These are phyloP conservation scores for Metalampra italica DNA, from an alignment of 2,888 invertebrate species.

Conservation along the genomic window DNA sequence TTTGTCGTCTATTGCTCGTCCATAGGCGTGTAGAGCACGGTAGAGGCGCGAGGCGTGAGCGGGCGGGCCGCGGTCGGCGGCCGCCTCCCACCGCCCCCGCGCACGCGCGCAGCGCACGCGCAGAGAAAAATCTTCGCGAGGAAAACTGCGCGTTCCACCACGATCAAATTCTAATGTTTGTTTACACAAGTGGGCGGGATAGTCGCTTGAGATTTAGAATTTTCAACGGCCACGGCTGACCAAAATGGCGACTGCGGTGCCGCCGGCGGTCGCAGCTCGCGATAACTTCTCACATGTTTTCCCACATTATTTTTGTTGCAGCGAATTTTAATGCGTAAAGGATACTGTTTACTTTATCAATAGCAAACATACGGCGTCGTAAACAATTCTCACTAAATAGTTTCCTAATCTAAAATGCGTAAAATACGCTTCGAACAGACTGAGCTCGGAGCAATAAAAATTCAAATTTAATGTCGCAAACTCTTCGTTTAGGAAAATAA, in stretches of 20 bases:
- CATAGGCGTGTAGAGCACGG: constrained; percentile 2
- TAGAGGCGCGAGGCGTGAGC: constrained; percentile 35
- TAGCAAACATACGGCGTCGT: not conserved
- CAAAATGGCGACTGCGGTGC: constrained; percentile 45
- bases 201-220: constrained; percentile 16
- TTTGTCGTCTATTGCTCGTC: not conserved
- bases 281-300: constrained; percentile 5
- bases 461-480: constrained; percentile 36
- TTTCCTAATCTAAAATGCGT: constrained; percentile 20
- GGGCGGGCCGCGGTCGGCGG: constrained; percentile 67
- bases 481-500: constrained; percentile 38
- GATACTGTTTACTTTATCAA: constrained; percentile 9
- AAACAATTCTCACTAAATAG: constrained; percentile 4
- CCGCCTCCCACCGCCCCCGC: constrained; percentile 78
- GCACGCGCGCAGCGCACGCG: constrained; percentile 60
- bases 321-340: constrained; percentile 6
- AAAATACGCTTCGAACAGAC: constrained; percentile 6
- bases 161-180: constrained; percentile 49
- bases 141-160: constrained; percentile 53
- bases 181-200: constrained; percentile 55
- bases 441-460: constrained; percentile 31
- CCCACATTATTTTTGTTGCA: not conserved
- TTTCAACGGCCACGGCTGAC: constrained; percentile 36
- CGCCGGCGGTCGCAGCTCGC: not conserved
- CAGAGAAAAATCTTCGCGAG: constrained; percentile 62